Evolutionary conservation across 2,113 vertebrate species (phyloP).

Genomic region (Calypte anna): DNA sequence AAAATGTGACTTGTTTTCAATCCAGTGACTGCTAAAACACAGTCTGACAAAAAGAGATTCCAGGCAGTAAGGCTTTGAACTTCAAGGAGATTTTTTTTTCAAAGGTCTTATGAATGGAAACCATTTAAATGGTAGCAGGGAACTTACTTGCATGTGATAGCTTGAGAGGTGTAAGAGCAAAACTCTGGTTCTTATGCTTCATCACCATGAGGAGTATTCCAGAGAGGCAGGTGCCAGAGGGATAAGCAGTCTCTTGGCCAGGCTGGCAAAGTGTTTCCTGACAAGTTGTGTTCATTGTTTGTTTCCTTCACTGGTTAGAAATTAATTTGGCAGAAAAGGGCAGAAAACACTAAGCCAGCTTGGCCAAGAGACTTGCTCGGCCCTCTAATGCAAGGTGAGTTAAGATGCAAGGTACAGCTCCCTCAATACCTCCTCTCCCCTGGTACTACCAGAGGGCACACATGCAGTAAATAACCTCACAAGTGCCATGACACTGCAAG

Average conservation of each 20-base stretch:
- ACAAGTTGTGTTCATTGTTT: background rate
- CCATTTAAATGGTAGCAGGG: background rate
- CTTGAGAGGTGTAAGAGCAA: background rate
- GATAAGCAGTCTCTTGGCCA: no score
- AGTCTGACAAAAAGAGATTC: background rate
- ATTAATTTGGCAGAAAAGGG: background rate
- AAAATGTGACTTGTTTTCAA: background rate
- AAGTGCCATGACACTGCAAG: background rate
- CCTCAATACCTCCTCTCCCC: background rate
- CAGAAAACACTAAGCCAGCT: background rate
- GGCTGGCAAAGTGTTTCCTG: no score
- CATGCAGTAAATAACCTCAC: background rate
- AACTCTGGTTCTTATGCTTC: background rate
- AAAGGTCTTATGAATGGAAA: background rate
- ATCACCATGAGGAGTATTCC: background rate
- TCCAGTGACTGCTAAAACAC: background rate
- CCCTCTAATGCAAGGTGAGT: background rate
- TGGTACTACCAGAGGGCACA: background rate
- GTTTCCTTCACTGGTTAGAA: slow-evolving; percentile 12
- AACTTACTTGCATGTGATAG: background rate
- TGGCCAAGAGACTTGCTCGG: background rate
- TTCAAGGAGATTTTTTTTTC: background rate
- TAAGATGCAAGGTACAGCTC: background rate
- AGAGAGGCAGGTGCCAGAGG: background rate
- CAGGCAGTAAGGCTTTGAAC: background rate